Base-by-base conservation (phyloP, 2,888 invertebrate species). In the Geophilus truncorum region DNA sequence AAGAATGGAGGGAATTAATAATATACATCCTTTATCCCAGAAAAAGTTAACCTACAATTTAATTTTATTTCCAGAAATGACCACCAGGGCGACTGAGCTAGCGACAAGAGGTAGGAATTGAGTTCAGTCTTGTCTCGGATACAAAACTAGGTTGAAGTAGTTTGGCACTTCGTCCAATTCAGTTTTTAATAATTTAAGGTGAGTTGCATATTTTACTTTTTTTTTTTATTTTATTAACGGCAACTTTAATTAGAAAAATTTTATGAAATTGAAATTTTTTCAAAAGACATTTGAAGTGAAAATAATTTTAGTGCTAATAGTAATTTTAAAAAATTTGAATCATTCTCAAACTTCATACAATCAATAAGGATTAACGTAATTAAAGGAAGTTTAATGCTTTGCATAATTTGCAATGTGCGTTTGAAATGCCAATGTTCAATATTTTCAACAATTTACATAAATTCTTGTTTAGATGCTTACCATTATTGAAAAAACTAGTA, bases 111-210 rank as follows among this genome's bases (percentile, higher is more conserved):
- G 62, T 62, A 25, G 62, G 62, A 62, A 62, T 62, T 62, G 62
- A 62, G 62, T 62, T 62, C 62, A 62, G 62, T 62, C 62, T 62
- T 23, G 62, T 62, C 62, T 62, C 10, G 62, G 62, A 62, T 62
- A 62, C 15, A 10, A 62, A 62, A 62, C 62, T 62, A 62, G 62
- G 25, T 25, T 62, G 62, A 62, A 62, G 62, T 9, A 62, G 25
- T 28, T 62, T 32, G 32, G 62, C 25, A 62, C 62, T 12, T 21
- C 25, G 62, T 62, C 62, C 62, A 62, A 40, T 32, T 32, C 32
- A 32, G 32, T 18, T 25, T 62, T 57, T 21, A 57, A n/a, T 62
- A 25, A 62, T 62, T 62, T 25, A 62, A 62, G 62, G 62, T 62
- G 25, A 57, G 57, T 45, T 4, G 57, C 18, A 57, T 6, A 62